A percentile compares a stretch with the other conserved stretches of the same genome.
Conservation (phyloP, 2,797 vertebrate genomes). For the Platyrinchus mystaceus region DNA sequence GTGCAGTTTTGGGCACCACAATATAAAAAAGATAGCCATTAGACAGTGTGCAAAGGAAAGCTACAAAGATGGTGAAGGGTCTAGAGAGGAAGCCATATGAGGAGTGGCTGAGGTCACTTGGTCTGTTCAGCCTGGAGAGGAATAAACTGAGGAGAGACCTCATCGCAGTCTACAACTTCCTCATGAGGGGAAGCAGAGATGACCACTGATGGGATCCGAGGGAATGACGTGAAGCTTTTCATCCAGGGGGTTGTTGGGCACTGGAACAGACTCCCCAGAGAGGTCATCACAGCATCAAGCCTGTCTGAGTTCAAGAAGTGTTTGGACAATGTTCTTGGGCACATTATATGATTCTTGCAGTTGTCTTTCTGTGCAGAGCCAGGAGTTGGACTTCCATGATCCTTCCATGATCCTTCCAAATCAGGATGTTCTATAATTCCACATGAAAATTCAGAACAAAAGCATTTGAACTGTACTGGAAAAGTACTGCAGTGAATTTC, state of each 20-base stretch:
- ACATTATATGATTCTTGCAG: neutral
- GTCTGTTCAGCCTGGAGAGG: neutral
- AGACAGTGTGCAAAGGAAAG: neutral
- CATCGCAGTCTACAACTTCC: neutral
- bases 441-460: neutral
- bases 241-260: accelerated
- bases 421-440: neutral
- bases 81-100: neutral
- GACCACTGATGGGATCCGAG: neutral
- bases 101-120: neutral
- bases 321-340: neutral
- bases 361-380: neutral
- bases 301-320: neutral
- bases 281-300: neutral
- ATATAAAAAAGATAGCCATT: neutral
- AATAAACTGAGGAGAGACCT: neutral
- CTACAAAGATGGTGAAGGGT: neutral
- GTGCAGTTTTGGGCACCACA: neutral
- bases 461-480: neutral
- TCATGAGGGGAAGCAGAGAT: accelerated
- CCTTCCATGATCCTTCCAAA: neutral
- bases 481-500: neutral
- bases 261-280: neutral
- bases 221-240: neutral
- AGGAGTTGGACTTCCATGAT: neutral